Base-by-base conservation (phyloP, 2,113 vertebrate genomes). In the Gymnarchus niloticus region DNA sequence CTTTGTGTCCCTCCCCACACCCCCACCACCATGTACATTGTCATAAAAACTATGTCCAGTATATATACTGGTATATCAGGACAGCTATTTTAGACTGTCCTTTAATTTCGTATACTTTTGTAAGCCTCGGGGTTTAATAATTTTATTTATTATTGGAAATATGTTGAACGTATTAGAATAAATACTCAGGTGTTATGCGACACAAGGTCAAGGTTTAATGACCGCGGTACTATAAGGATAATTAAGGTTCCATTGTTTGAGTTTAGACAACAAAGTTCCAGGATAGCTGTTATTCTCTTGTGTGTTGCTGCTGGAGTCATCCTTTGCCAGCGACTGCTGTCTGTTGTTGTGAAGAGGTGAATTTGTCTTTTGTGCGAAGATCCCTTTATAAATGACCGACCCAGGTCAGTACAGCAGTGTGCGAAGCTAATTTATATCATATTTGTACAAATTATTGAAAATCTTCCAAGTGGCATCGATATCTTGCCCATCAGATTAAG, bases 191-290 rank as follows among this genome's bases (percentile, higher is more conserved):
- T n/a, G n/a, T n/a, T 65, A 28, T 65, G 25, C 25, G 59, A 9
- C 28, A 37, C 61, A 14, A 37, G 33, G 5, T 41, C 33, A 37
- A 41, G 65, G 33, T 73, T 73, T 73, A 73, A 41, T 28, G 33
- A 73, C 65, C 41, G 65, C 28, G 33, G 41, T 73, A 41, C 65
- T 17, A 41, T 19, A 73, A 12, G 41, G 21, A 57, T 37, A 41
- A 37, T 12, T 65, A 2, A 65, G 41, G 65, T 73, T 10, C 14
- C 65, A 41, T 41, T 73, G 28, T n/a, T n/a, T n/a, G 33, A 19
- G 7, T 52, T 51, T 51, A 23, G 61, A 21, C 25, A 10, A 56
- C 81, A 84, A 84, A 84, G 83, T 84, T 84, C n/a, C 17, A 48
- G 59, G 49, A 69, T 69, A 84, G 49, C 49, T 48, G 25, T 33